These are phyloP conservation scores for Brachionus rotundiformis DNA, from an alignment of 1,140 invertebrate species.

Conservation along the genomic window DNA sequence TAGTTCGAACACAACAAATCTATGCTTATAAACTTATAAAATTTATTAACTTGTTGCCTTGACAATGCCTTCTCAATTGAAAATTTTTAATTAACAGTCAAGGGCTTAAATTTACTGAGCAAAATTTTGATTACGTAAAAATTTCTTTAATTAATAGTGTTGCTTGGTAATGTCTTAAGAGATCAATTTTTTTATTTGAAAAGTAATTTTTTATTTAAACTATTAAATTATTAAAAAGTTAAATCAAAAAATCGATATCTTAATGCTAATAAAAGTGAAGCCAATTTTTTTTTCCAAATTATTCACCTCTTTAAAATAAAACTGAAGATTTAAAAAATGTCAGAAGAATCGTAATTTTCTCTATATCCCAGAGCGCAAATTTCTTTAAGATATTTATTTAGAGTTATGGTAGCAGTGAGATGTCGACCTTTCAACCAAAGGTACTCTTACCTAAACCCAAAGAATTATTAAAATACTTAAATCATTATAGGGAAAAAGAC, in stretches of 20 bases:
- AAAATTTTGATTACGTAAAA: not conserved
- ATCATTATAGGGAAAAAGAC: constrained; percentile 65
- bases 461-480: not conserved
- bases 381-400: not conserved
- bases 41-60: constrained; percentile 19
- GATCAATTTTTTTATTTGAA: not conserved
- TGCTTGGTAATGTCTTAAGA: not conserved
- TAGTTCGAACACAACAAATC: constrained; percentile 40
- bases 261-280: not conserved
- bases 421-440: constrained; percentile 69
- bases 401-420: constrained; percentile 68
- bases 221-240: not conserved
- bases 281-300: not conserved
- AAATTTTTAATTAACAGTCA: not conserved
- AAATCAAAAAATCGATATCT: not conserved
- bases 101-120: not conserved
- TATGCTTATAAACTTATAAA: constrained; percentile 39
- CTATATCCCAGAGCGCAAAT: not conserved
- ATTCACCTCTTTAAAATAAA: not conserved
- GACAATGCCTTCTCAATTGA: not conserved
- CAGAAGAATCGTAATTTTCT: constrained; percentile 51
- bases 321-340: constrained; percentile 5
- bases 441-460: too few relatives aligned
- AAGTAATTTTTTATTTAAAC: not conserved
- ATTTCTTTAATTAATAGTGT: not conserved